Base-by-base conservation (phyloP, 2,888 invertebrate genomes). In the Tinea trinotella region DNA sequence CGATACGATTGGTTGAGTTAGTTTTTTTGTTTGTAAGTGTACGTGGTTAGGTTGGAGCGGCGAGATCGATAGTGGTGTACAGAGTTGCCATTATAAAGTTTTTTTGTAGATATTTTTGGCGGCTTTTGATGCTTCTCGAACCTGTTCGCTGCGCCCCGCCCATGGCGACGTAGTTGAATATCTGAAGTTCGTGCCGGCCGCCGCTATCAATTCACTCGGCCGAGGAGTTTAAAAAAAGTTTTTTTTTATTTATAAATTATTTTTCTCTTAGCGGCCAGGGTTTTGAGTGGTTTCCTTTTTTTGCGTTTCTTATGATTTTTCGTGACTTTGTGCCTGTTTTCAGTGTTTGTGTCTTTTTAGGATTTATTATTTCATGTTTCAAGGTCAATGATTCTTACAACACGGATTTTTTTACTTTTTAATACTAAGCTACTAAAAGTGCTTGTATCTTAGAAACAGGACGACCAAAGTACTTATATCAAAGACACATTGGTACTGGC, bases 91-190 rank as follows among this genome's bases (percentile, higher is more conserved):
- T 85, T 84, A 85, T 76, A 74, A 81, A 77, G n/a, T 84, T 81
- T 84, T 84, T 83, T 53, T 82, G 83, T 84, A 79, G 78, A 71
- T 80, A 83, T 82, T 84, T 85, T 85, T 82, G 83, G 81, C 78
- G 78, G 76, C 71, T 64, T 74, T 70, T 70, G 63, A 74, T 44
- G 74, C 70, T 78, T 77, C 76, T 76, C 68, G 77, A 84, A 84
- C 84, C 83, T 81, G 85, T 84, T 81, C 74, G 72, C 55, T 64
- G 64, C 57, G 71, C 81, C 84, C 75, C 85, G 85, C 85, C 85
- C 83, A 46, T 68, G 67, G 63, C 57, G 64, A 62, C 67, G 67
- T 68, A 65, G 70, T 68, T 69, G 68, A 70, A 72, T 73, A 73
- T 71, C 13, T 22, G 70, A 74, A 69, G 68, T 58, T 59, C 60